Percentiles rank a stretch among this genome's conserved stretches.
phyloP scores from a whole-genome alignment of 2,888 invertebrate species.

The Priocnemis perturbator region DNA sequence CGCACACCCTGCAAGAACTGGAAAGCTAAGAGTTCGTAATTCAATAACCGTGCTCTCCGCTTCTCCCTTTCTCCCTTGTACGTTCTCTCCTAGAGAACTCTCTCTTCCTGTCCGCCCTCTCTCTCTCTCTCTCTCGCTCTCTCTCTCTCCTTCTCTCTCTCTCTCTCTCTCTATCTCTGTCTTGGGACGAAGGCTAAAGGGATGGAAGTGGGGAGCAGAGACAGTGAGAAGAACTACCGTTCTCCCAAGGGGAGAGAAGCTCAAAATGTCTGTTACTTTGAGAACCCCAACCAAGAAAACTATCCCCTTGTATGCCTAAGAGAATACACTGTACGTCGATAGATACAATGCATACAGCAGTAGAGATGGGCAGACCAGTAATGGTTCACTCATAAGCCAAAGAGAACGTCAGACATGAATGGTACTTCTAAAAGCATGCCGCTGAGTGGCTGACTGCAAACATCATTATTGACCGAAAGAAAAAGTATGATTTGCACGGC shows the following conservation, averaged over 20 bases:
- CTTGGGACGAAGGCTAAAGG: not conserved
- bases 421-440: too few relatives aligned
- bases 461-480: too few relatives aligned
- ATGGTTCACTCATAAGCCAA: too few relatives aligned
- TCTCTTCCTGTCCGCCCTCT: constrained; percentile 15
- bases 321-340: constrained; percentile 40
- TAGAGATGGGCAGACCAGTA: not conserved
- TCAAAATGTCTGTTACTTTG: constrained; percentile 62
- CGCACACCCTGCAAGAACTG: constrained; percentile 67
- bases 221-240: constrained; percentile 22
- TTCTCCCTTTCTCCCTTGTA: constrained; percentile 49
- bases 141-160: constrained; percentile 8
- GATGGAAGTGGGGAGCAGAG: constrained; percentile 18
- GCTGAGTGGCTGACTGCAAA: too few relatives aligned
- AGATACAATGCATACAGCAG: constrained; percentile 35
- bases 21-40: constrained; percentile 74
- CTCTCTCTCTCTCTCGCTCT: constrained; percentile 32
- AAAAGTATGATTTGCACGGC: too few relatives aligned
- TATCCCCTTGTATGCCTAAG: constrained; percentile 46
- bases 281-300: constrained; percentile 52
- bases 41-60: constrained; percentile 70
- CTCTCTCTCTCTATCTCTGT: constrained; percentile 25
- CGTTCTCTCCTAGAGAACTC: constrained; percentile 17
- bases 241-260: constrained; percentile 51
- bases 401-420: too few relatives aligned